Percentiles rank a stretch among this genome's conserved stretches.
Conservation (phyloP, 2,797 vertebrate genomes). For the Pristis pectinata region DNA sequence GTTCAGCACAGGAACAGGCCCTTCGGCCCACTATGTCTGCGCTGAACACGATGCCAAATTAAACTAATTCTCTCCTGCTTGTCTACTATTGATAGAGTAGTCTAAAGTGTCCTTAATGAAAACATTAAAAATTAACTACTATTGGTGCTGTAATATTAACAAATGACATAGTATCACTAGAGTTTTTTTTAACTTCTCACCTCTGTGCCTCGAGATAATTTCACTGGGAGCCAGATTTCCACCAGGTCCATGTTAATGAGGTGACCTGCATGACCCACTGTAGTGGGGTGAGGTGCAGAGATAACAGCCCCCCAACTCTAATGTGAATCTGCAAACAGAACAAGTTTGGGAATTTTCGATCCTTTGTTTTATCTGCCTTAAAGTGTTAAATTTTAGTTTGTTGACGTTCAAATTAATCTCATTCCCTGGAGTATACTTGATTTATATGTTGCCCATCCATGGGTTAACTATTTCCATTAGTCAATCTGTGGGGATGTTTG, state of each 20-base stretch:
- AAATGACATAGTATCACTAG: background rate
- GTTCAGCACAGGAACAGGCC: no score
- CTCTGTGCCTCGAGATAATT: background rate
- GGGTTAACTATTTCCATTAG: background rate
- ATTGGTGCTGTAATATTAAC: background rate
- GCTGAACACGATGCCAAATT: no score
- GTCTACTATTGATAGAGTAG: no score
- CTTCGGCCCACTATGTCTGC: no score
- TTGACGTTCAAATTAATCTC: background rate
- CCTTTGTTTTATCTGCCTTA: background rate
- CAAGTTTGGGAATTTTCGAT: background rate
- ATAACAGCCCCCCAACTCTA: background rate
- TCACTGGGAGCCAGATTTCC: background rate
- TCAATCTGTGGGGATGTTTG: background rate
- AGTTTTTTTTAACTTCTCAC: background rate
- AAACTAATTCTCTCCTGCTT: no score
- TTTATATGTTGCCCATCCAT: background rate
- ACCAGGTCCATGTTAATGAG: background rate
- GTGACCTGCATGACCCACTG: background rate
- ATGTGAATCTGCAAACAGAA: background rate
- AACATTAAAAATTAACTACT: background rate
- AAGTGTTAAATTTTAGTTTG: background rate
- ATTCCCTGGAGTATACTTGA: background rate
- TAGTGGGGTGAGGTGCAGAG: background rate
- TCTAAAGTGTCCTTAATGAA: background rate